Conservation (phyloP, 2,888 invertebrate species). For the Drosophila subquinaria region DNA sequence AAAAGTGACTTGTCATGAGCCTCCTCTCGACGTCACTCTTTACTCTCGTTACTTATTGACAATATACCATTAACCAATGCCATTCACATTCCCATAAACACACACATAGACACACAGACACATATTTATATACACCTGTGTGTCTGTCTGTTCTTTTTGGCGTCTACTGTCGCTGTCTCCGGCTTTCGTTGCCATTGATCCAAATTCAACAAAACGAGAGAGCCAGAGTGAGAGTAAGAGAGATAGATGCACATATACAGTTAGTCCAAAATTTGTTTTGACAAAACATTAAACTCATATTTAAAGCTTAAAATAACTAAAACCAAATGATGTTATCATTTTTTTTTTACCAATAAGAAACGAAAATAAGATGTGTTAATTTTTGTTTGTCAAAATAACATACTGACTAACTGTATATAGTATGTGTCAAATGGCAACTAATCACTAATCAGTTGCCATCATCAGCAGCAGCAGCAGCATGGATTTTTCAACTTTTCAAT, state of each 20-base stretch:
- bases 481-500: constrained; percentile 53
- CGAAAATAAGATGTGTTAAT: not conserved
- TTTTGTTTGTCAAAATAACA: not conserved
- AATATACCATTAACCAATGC: constrained; percentile 50
- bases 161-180: constrained; percentile 32
- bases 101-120: constrained; percentile 13
- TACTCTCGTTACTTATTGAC: constrained; percentile 55
- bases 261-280: not conserved
- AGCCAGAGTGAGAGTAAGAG: not conserved
- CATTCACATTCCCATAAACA: constrained; percentile 62
- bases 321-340: not conserved
- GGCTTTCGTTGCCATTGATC: constrained; percentile 41
- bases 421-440: constrained; percentile 73
- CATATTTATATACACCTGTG: constrained; percentile 36
- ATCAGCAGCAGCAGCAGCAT: constrained; percentile 15
- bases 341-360: no score
- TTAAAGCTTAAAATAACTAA: not conserved
- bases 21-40: not conserved
- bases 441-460: constrained; percentile 75
- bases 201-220: constrained; percentile 24
- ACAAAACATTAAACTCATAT: not conserved
- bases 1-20: constrained; percentile 52
- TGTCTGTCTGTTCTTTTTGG: constrained; percentile 32
- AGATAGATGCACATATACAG: constrained; percentile 1
- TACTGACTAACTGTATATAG: not conserved